Percentiles rank a stretch among this genome's conserved stretches.
These are phyloP conservation scores for Sebastes paucispinis DNA, from an alignment of 2,797 vertebrate species.

Conservation along the genomic window DNA sequence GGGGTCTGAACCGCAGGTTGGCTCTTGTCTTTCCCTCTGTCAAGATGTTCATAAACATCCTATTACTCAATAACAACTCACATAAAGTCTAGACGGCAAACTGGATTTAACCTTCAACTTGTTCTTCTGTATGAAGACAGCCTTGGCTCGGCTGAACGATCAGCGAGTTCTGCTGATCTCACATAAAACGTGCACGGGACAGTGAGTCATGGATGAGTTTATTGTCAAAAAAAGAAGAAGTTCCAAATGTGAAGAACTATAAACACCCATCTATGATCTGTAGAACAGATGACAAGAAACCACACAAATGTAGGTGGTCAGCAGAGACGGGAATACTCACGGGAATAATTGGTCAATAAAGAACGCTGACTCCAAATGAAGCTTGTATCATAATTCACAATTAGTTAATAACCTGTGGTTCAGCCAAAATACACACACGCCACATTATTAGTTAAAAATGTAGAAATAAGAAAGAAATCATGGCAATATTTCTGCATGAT, in stretches of 20 bases:
- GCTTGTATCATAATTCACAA: background rate
- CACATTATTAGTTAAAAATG: conserved; percentile 4
- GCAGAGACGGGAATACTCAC: background rate
- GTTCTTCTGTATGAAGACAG: background rate
- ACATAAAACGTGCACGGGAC: conserved; percentile 4
- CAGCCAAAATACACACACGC: conserved; percentile 5
- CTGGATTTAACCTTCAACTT: background rate
- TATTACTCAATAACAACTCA: conserved; percentile 10
- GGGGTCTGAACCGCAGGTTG: background rate
- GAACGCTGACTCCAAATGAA: background rate
- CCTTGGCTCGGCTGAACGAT: background rate
- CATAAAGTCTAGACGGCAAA: conserved; percentile 22
- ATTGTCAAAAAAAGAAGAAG: background rate
- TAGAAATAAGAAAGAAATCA: background rate
- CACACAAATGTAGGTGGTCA: background rate
- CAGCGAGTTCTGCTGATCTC: conserved; percentile 38
- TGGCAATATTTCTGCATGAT: background rate
- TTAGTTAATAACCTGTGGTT: background rate
- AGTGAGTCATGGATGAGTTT: conserved; percentile 37
- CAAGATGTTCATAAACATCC: conserved; percentile 20
- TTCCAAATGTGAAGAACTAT: conserved; percentile 15
- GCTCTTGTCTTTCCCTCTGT: conserved; percentile 1
- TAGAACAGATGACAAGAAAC: conserved; percentile 51
- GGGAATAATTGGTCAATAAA: background rate
- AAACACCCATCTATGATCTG: conserved; percentile 47